A percentile compares a stretch with the other conserved stretches of the same genome.
Evolutionary conservation across 2,888 invertebrate genomes (phyloP).

Genomic region (Horisme vitalbata): DNA sequence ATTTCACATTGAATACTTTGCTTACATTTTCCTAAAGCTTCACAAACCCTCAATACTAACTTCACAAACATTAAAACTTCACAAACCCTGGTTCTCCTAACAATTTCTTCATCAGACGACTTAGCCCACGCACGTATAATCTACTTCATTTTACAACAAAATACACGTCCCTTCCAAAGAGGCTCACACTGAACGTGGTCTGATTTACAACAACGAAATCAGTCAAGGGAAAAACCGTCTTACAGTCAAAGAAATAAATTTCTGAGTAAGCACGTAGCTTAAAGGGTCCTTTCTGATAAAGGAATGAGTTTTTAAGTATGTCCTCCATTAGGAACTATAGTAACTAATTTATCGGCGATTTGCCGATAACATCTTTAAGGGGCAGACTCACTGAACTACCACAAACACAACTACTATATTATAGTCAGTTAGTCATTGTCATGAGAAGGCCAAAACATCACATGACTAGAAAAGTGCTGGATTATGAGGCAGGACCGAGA

Average conservation of each 20-base stretch:
- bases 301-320: constrained; percentile 23
- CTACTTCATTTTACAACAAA: constrained; percentile 23
- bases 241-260: constrained; percentile 45
- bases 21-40: no score
- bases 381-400: no score
- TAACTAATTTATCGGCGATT: not conserved
- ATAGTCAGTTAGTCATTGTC: no score
- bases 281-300: constrained; percentile 22
- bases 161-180: constrained; percentile 11
- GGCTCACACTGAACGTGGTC: constrained; percentile 38
- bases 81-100: not conserved
- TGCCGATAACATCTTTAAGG: no score
- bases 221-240: constrained; percentile 41
- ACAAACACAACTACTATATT: no score
- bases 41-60: not conserved
- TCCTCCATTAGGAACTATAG: constrained; percentile 15
- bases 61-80: not conserved
- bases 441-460: no score
- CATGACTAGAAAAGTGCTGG: no score
- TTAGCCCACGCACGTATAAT: constrained; percentile 7
- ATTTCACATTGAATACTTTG: no score
- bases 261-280: constrained; percentile 34
- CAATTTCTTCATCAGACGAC: not conserved
- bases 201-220: constrained; percentile 47
- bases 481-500: no score